Evolutionary conservation across 2,113 vertebrate genomes (phyloP).

Genomic region (Fregetta grallaria): DNA sequence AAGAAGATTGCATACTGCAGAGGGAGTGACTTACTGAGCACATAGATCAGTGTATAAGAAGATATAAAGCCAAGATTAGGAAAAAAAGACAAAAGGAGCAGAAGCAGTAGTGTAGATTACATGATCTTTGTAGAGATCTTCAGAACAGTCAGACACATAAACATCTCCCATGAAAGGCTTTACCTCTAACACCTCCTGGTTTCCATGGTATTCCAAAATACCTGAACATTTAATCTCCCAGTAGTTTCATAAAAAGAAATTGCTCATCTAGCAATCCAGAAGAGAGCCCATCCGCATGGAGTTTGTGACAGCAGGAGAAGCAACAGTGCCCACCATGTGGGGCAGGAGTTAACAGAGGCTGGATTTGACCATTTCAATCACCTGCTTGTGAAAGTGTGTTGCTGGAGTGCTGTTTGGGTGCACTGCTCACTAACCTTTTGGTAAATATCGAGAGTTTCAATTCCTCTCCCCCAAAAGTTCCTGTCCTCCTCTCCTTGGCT

Average conservation of each 20-base stretch:
- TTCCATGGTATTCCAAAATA: constrained; percentile 31
- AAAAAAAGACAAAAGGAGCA: constrained; percentile 7
- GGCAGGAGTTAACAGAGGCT: not conserved
- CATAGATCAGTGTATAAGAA: not conserved
- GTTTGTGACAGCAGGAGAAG: not conserved
- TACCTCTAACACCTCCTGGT: not conserved
- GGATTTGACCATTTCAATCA: not conserved
- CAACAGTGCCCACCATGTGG: not conserved
- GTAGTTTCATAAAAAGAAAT: not conserved
- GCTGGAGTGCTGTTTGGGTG: not conserved
- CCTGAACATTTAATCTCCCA: not conserved
- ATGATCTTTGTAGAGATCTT: not conserved
- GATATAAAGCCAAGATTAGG: not conserved
- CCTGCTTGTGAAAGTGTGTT: not conserved
- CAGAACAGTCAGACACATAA: not conserved
- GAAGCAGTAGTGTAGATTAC: not conserved
- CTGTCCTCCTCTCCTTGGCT: not conserved
- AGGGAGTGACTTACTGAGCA: not conserved
- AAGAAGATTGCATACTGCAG: not conserved
- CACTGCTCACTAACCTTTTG: not conserved
- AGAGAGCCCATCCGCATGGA: not conserved
- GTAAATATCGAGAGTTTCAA: not conserved
- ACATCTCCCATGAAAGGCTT: not conserved
- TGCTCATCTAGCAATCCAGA: not conserved
- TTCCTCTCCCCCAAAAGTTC: not conserved